phyloP scores from a whole-genome alignment of 1,140 invertebrate species.

The Pinna nobilis region DNA sequence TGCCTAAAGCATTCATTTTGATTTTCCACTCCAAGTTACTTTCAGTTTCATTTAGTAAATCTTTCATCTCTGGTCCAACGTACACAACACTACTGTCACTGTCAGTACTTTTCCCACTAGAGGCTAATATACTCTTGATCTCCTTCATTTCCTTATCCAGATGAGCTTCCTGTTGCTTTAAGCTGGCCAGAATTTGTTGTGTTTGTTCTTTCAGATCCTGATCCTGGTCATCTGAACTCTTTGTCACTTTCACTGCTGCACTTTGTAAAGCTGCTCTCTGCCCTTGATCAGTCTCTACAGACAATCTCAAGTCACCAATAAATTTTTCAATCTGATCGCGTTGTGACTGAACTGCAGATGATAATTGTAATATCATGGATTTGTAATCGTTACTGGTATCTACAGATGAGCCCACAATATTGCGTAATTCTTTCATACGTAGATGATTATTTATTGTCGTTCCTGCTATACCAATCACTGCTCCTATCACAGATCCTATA shows the following conservation, averaged over 20 bases:
- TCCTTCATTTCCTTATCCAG: constrained; percentile 42
- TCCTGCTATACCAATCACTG: constrained; percentile 81
- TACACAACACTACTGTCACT: constrained; percentile 55
- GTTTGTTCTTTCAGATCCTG: constrained; percentile 48
- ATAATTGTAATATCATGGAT: no score
- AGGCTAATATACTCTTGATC: constrained; percentile 50
- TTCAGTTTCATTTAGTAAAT: constrained; percentile 58
- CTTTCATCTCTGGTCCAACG: constrained; percentile 66
- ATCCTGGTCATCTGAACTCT: constrained; percentile 80
- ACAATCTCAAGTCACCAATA: no score
- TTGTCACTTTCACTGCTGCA: no score
- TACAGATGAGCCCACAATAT: no score
- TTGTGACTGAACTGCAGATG: no score
- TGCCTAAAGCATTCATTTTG: constrained; percentile 63
- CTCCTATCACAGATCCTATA: constrained; percentile 82
- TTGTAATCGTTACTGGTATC: no score
- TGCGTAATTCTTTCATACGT: no score
- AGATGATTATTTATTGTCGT: no score
- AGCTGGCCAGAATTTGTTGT: constrained; percentile 48
- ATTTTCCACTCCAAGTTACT: constrained; percentile 67
- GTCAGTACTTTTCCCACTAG: background rate
- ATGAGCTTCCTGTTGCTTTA: constrained; percentile 54
- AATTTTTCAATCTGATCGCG: no score
- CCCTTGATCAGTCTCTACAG: no score
- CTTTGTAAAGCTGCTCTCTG: no score